Evolutionary conservation across 2,113 vertebrate genomes (phyloP).

Genomic region (Neolamprologus ventralis): DNA sequence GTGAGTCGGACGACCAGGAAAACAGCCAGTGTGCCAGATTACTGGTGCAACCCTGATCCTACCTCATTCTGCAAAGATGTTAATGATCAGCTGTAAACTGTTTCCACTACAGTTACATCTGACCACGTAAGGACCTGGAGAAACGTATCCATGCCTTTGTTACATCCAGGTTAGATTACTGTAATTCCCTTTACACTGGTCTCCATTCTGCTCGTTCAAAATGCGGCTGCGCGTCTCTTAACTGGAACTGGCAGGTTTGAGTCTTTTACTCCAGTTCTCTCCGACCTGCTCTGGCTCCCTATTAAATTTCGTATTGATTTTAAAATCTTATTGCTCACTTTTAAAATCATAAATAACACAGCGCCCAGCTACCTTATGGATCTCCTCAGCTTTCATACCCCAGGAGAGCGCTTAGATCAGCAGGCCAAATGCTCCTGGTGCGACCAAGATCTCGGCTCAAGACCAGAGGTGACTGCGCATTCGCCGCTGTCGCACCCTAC

Average conservation of each 20-base stretch:
- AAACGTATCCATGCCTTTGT: no score
- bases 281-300: rapidly evolving
- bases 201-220: no score
- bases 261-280: rapidly evolving
- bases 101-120: rapidly evolving
- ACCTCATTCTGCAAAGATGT: background rate
- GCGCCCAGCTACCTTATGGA: rapidly evolving
- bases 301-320: rapidly evolving
- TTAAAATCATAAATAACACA: no score
- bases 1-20: rapidly evolving
- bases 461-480: no score
- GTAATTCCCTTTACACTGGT: no score
- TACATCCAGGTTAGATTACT: rapidly evolving
- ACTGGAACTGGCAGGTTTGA: no score
- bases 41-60: rapidly evolving
- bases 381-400: rapidly evolving
- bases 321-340: no score
- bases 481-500: no score
- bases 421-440: no score
- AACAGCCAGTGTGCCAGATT: background rate
- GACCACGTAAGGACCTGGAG: background rate
- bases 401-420: no score
- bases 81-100: background rate
- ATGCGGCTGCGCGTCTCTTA: no score
- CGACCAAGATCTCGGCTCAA: no score